Evolutionary conservation across 2,797 vertebrate species (phyloP), one percentile per base, ranked within the genome.

Genomic region (Sebastes itinus): DNA sequence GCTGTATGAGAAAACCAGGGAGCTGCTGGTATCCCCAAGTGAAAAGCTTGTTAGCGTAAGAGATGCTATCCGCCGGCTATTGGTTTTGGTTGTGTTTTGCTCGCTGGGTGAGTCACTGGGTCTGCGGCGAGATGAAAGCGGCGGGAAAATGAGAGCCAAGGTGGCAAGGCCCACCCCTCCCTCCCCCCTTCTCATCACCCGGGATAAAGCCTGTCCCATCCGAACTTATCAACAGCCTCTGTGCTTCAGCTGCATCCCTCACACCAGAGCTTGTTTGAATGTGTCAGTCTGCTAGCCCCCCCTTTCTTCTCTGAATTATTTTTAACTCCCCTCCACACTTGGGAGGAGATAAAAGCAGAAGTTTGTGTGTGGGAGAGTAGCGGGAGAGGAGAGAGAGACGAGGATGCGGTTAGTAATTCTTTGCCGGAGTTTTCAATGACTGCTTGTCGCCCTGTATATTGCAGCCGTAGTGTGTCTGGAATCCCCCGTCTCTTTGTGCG

Each of bases 11-110:
- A 89, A 88, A 92, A 84, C 63, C 73, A 82, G 82, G 82, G 92
- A 90, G 90, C 84, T 78, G 86, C 92, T 86, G 92, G 88, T 92
- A 94, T 92, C 90, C 93, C 93, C 93, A 88, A 92, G 94, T 90
- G 93, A 88, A 90, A 93, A 92, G 93, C 92, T 95, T 95, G 93
- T 95, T 95, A 95, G 92, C 85, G 92, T 94, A 93, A 94, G 94
- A 94, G 94, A 94, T 94, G 83, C 91, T 94, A 90, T 94, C 94
- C 92, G 86, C 82, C 52, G 89, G 93, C 88, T 94, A 94, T 93
- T 94, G 93, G 92, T 95, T 94, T 94, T 93, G 92, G 90, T 88
- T 75, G 82, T 92, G 86, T 91, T 92, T 91, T 82, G 79, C 88
- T 89, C 67, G 2, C 76, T 89, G 84, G 80, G 88, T 93, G 91